A percentile compares a stretch with the other conserved stretches of the same genome.
Conservation (phyloP, 2,113 vertebrate genomes). For the Craseonycteris thonglongyai region DNA sequence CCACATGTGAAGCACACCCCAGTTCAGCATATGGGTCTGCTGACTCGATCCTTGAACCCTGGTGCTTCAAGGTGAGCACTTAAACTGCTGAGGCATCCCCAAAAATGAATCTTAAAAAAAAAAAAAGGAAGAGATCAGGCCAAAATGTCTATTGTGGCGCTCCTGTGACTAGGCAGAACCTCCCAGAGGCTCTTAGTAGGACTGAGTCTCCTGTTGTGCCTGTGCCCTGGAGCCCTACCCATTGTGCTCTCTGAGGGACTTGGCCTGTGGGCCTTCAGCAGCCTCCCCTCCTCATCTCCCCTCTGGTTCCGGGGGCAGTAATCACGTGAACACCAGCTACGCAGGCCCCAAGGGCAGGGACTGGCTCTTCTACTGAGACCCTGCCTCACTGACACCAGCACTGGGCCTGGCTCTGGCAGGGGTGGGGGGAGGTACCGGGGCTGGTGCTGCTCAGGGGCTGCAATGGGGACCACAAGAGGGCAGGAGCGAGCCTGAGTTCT, state of each 20-base stretch:
- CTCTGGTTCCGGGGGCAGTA: not conserved
- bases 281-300: no score
- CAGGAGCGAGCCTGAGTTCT: accelerated
- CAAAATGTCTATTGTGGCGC: not conserved
- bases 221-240: not conserved
- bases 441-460: not conserved
- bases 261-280: not conserved
- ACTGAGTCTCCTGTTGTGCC: not conserved
- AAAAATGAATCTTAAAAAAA: no score
- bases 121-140: not conserved
- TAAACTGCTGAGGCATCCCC: no score
- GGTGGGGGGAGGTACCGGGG: not conserved
- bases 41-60: no score
- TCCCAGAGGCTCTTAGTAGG: not conserved
- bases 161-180: not conserved
- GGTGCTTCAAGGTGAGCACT: no score
- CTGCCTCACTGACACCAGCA: not conserved
- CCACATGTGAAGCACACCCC: no score
- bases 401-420: not conserved
- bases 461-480: not conserved
- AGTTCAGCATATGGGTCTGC: no score
- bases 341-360: not conserved
- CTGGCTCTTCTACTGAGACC: not conserved
- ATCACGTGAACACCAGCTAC: not conserved
- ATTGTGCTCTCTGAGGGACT: not conserved